These are phyloP conservation scores for Palythoa grandis DNA, from an alignment of 92 coral and sea anemone genomes.

Conservation along the genomic window DNA sequence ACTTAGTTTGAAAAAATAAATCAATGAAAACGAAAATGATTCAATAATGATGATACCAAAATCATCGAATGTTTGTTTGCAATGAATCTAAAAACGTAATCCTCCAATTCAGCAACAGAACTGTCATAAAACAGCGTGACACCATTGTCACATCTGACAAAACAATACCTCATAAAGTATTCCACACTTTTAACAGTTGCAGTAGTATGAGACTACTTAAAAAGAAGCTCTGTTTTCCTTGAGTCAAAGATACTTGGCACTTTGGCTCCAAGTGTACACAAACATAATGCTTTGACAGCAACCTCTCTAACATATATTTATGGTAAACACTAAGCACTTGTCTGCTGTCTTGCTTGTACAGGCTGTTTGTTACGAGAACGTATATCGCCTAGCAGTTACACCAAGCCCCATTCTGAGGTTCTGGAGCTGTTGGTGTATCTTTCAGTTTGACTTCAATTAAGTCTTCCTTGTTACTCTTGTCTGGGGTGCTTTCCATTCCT, in stretches of 20 bases:
- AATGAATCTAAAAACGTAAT: not conserved
- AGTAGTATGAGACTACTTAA: not conserved
- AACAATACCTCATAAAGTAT: not conserved
- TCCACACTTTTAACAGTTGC: not conserved
- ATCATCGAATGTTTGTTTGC: not conserved
- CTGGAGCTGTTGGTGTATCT: slow-evolving; percentile 92
- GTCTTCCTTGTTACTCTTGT: slow-evolving; percentile 95
- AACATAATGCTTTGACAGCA: not conserved
- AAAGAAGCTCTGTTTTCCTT: not conserved
- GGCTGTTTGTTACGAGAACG: not conserved
- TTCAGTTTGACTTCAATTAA: slow-evolving; percentile 95
- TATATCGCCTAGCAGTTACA: slow-evolving; percentile 53
- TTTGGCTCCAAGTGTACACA: not conserved
- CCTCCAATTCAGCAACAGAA: not conserved
- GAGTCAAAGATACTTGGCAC: not conserved
- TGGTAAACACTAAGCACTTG: not conserved
- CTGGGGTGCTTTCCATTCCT: slow-evolving; percentile 98
- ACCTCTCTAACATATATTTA: not conserved
- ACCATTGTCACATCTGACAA: not conserved
- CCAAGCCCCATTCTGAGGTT: slow-evolving; percentile 91
- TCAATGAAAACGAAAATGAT: not conserved
- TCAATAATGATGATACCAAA: not conserved
- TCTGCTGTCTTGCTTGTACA: not conserved
- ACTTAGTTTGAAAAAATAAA: not conserved
- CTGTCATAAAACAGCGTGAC: not conserved